A percentile compares a stretch with the other conserved stretches of the same genome.
Evolutionary conservation across 2,797 vertebrate species (phyloP).

Genomic region (Dromococcyx pavoninus): DNA sequence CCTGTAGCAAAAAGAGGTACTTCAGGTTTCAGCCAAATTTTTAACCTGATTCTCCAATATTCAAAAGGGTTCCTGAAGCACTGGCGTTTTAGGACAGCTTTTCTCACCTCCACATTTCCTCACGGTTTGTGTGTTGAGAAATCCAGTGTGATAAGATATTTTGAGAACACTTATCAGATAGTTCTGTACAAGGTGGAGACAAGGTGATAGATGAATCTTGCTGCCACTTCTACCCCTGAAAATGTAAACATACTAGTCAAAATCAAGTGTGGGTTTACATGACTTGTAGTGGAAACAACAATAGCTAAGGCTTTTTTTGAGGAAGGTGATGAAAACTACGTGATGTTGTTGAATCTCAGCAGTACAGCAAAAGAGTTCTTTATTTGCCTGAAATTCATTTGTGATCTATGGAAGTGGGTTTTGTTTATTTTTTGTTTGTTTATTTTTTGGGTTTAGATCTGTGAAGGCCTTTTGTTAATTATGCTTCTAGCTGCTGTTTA

Average conservation of each 20-base stretch:
- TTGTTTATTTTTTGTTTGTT: neutral
- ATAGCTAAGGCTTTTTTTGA: neutral
- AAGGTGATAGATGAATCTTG: constrained; percentile 37
- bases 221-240: constrained; percentile 12
- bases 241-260: constrained; percentile 14
- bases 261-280: neutral
- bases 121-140: neutral
- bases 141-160: neutral
- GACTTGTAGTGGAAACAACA: neutral
- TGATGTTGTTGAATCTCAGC: neutral
- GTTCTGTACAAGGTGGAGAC: constrained; percentile 16
- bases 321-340: neutral
- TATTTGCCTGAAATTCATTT: neutral
- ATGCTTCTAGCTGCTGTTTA: neutral
- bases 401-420: neutral
- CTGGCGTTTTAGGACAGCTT: neutral
- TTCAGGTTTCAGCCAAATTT: neutral
- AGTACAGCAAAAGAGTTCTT: neutral
- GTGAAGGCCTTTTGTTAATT: neutral
- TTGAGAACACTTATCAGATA: constrained; percentile 28
- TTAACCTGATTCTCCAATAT: neutral
- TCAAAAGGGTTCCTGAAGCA: neutral
- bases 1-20: neutral
- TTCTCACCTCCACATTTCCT: constrained; percentile 25
- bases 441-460: neutral